These are phyloP conservation scores for Hipparchia sbordonii DNA, from an alignment of 2,888 invertebrate genomes.

Conservation along the genomic window DNA sequence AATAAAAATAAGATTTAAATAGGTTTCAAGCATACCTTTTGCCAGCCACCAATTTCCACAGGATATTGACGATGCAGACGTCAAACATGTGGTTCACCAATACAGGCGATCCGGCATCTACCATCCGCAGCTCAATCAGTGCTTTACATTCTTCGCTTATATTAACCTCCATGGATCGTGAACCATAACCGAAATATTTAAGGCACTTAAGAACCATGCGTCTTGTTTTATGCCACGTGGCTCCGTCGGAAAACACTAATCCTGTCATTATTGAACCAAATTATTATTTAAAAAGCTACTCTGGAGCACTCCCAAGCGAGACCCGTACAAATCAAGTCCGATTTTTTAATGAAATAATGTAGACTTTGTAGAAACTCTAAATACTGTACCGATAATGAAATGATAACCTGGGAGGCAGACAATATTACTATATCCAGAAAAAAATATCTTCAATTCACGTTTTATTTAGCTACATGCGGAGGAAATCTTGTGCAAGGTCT, in stretches of 20 bases:
- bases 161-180: slow-evolving; percentile 83
- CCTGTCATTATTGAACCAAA: slow-evolving; percentile 66
- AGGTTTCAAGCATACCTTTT: slow-evolving; percentile 66
- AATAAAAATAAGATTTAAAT: not conserved
- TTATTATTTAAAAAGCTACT: not conserved
- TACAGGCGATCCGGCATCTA: slow-evolving; percentile 65
- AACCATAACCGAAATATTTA: slow-evolving; percentile 85
- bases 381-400: too few species aligned
- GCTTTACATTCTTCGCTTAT: slow-evolving; percentile 84
- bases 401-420: too few species aligned
- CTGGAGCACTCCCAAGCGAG: too few species aligned
- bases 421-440: too few species aligned
- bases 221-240: slow-evolving; percentile 85
- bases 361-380: too few species aligned
- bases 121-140: slow-evolving; percentile 74
- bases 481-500: too few species aligned
- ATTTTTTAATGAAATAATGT: not conserved
- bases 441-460: too few species aligned
- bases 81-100: slow-evolving; percentile 83
- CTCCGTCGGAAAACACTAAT: slow-evolving; percentile 87
- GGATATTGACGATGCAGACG: slow-evolving; percentile 85
- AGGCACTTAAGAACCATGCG: slow-evolving; percentile 85
- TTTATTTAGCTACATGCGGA: too few species aligned
- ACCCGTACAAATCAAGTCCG: not conserved
- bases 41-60: slow-evolving; percentile 88